Conservation (phyloP, 2,797 vertebrate genomes). For the Gallinago solitaria region DNA sequence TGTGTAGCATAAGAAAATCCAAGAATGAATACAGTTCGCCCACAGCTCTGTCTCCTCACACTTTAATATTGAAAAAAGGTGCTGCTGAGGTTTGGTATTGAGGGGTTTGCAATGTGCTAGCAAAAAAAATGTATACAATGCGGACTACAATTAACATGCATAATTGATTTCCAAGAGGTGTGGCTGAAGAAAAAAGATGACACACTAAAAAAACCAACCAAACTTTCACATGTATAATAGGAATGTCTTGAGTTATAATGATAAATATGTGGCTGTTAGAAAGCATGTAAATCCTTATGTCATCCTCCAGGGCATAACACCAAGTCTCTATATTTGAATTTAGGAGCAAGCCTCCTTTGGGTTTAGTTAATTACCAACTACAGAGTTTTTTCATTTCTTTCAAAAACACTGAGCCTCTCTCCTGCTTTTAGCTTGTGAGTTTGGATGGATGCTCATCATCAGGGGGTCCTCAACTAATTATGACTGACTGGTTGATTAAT, state of each 20-base stretch:
- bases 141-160: neutral
- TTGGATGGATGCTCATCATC: neutral
- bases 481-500: neutral
- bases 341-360: neutral
- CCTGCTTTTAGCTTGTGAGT: neutral
- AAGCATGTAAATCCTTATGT: neutral
- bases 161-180: neutral
- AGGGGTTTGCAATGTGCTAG: neutral
- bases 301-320: neutral
- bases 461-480: neutral
- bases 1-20: neutral
- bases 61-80: neutral
- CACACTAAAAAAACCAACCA: neutral
- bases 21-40: neutral
- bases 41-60: neutral
- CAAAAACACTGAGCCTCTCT: neutral
- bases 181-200: neutral
- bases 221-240: neutral
- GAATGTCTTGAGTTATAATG: neutral
- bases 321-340: neutral
- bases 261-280: neutral
- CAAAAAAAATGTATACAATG: neutral
- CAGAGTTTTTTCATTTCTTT: neutral
- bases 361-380: neutral
- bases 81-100: neutral